phyloP scores from a whole-genome alignment of 53 echinoderm and acorn worm species.

The Mesocentrotus franciscanus region DNA sequence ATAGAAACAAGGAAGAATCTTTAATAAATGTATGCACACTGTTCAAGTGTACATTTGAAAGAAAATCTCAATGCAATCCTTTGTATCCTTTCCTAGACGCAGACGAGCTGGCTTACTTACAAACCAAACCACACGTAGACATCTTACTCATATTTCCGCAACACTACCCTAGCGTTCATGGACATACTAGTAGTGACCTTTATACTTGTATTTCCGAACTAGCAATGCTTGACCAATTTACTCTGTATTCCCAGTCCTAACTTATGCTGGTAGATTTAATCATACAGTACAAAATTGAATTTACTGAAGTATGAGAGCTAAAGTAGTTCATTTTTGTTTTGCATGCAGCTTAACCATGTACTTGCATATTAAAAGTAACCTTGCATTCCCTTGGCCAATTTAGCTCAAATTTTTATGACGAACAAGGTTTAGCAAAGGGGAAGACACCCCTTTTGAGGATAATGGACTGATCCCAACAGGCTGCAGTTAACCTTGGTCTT shows the following conservation, averaged over 20 bases:
- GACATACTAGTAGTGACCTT: not conserved
- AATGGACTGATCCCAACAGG: slow-evolving; percentile 28
- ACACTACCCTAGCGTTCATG: not conserved
- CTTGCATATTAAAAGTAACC: not conserved
- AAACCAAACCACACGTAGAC: not conserved
- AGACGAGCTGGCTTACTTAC: not conserved
- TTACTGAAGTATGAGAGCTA: not conserved
- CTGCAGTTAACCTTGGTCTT: slow-evolving; percentile 52
- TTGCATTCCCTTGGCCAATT: not conserved
- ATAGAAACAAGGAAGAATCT: too few species aligned
- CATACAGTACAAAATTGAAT: not conserved
- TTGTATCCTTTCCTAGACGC: not conserved
- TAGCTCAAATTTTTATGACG: not conserved
- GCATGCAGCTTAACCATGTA: not conserved
- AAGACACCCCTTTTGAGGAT: not conserved
- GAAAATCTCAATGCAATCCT: not conserved
- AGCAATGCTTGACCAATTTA: not conserved
- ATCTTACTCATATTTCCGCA: not conserved
- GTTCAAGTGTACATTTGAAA: not conserved
- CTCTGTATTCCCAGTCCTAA: too few species aligned
- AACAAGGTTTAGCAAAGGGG: not conserved
- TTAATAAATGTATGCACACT: too few species aligned
- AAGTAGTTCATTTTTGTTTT: not conserved
- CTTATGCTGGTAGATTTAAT: not conserved
- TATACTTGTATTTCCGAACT: not conserved